These are phyloP conservation scores for Aulostomus chinensis DNA, from an alignment of 2,797 vertebrate species.

Conservation along the genomic window DNA sequence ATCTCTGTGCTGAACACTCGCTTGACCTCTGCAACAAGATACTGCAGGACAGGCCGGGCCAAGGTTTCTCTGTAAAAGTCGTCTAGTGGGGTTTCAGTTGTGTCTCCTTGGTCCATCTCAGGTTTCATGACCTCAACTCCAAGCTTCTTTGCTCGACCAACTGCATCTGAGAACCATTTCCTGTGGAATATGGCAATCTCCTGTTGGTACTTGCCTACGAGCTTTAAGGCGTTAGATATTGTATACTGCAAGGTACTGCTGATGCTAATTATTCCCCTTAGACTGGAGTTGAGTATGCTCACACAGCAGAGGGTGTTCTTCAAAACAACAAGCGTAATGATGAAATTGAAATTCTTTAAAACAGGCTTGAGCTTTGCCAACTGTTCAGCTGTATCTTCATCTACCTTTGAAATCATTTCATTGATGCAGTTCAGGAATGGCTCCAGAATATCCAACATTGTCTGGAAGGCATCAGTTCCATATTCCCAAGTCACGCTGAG, in stretches of 20 bases:
- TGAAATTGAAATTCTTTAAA: constrained; percentile 93
- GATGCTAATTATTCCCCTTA: constrained; percentile 92
- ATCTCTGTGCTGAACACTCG: constrained; percentile 94
- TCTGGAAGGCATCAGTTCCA: constrained; percentile 91
- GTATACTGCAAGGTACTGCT: constrained; percentile 92
- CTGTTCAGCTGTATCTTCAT: constrained; percentile 79
- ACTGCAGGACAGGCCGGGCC: constrained; percentile 88
- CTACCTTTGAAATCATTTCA: constrained; percentile 86
- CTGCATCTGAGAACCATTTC: constrained; percentile 96
- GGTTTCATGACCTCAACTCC: constrained; percentile 87
- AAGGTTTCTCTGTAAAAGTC: constrained; percentile 91
- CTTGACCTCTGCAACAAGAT: constrained; percentile 92
- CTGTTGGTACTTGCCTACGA: constrained; percentile 95
- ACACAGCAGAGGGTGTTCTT: constrained; percentile 97
- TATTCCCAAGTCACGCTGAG: constrained; percentile 89
- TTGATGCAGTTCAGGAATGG: constrained; percentile 90
- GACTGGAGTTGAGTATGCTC: constrained; percentile 95
- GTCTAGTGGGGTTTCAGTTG: constrained; percentile 84
- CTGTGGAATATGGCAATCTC: constrained; percentile 96
- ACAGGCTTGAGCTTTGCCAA: constrained; percentile 87
- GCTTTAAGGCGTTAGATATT: constrained; percentile 94
- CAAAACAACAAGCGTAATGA: constrained; percentile 91
- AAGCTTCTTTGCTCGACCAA: constrained; percentile 88
- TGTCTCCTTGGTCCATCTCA: constrained; percentile 74
- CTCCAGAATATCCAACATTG: constrained; percentile 91